phyloP scores from a whole-genome alignment of 2,888 invertebrate genomes.

The Drosophila robusta region DNA sequence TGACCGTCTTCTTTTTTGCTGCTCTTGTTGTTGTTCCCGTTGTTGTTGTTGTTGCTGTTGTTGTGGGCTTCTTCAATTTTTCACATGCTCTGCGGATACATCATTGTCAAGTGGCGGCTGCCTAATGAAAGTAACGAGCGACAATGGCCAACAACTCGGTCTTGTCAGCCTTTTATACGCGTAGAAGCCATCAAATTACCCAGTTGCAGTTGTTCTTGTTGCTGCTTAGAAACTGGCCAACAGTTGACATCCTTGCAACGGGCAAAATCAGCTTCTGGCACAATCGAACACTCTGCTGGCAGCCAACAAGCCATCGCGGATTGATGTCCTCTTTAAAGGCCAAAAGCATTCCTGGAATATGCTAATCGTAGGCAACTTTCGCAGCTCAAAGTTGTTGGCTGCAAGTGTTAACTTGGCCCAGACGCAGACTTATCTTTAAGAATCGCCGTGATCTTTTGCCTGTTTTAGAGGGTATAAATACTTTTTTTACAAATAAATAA shows the following conservation, averaged over 20 bases:
- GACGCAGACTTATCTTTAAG: background rate
- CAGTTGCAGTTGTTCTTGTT: constrained; percentile 8
- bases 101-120: constrained; percentile 78
- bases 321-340: constrained; percentile 54
- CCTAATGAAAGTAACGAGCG: constrained; percentile 78
- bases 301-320: constrained; percentile 31
- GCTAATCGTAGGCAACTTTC: constrained; percentile 37
- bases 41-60: constrained; percentile 26
- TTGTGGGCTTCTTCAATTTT: constrained; percentile 66
- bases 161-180: constrained; percentile 43
- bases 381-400: constrained; percentile 1
- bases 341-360: constrained; percentile 53
- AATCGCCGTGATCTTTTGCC: too few species aligned
- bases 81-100: constrained; percentile 81
- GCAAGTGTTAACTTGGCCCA: background rate
- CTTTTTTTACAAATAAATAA: background rate
- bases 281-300: constrained; percentile 33
- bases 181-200: constrained; percentile 53
- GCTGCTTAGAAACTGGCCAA: too few species aligned
- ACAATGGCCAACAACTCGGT: constrained; percentile 62
- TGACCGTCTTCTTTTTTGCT: constrained; percentile 48
- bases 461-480: too few species aligned
- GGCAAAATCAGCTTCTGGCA: constrained; percentile 19
- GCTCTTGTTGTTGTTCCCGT: constrained; percentile 6
- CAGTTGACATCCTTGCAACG: constrained; percentile 37